Base-by-base conservation (phyloP, 2,113 vertebrate genomes). In the Ophthalmolycus amberensis region DNA sequence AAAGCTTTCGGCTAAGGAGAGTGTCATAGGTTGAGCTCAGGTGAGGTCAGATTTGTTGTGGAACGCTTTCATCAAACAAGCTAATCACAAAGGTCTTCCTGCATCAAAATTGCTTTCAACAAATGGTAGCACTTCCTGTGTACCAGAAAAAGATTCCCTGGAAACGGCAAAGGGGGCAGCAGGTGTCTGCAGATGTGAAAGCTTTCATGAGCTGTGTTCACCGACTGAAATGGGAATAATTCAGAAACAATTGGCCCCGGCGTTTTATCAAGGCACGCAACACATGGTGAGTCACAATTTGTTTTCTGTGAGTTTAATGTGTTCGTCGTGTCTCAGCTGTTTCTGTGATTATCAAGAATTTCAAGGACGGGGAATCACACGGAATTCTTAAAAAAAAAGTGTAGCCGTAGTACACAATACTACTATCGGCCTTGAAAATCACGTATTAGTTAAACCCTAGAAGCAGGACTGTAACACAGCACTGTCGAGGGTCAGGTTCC, bases 1-100 rank as follows among this genome's bases (percentile, higher is more conserved):
- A 58, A 75, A 71, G 77, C 77, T 65, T 71, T 78, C 14, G 71
- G 8, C 32, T 71, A 66, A 80, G 40, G 7, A 71, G 42, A 46
- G 37, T 44, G 12, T 63, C 15, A 29, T 2, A 18, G 22, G 3
- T n/a, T 7, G 58, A 85, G 65, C 65, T 70, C 75, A 60, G 37
- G 50, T 48, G 50, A 82, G 54, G 50, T 80, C 46, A 50, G 60
- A 56, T 72, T 78, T 80, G 48, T 83, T 77, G 40, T 68, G 34
- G 76, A 72, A 10, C 11, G 37, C 50, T 38, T 77, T 75, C 4
- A 59, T 71, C 54, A 72, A 83, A 71, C 34, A 29, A 22, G 50
- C 77, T 62, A 46, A 72, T 82, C 46, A 25, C 72, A 83, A 50
- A 84, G 60, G 64, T 80, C 12, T 82, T 22, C 40, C 12, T 59